phyloP scores from a whole-genome alignment of 1,140 invertebrate species.

The Drosophila equinoxialis region DNA sequence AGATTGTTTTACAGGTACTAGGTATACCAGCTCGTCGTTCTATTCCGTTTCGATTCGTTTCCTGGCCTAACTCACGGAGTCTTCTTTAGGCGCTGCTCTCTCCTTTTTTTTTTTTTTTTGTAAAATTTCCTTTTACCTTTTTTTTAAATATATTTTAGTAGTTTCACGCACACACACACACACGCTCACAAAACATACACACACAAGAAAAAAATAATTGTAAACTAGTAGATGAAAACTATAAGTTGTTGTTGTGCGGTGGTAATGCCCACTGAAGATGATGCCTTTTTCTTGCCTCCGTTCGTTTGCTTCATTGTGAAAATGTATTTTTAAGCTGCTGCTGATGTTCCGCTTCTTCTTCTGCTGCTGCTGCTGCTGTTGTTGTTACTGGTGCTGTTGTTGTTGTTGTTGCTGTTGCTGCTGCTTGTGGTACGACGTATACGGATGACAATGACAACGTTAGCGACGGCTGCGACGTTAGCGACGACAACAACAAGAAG shows the following conservation, averaged over 20 bases:
- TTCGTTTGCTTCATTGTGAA: constrained; percentile 78
- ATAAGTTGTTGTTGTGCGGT: constrained; percentile 20
- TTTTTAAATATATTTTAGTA: constrained; percentile 18
- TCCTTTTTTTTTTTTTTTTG: constrained; percentile 3
- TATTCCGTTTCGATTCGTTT: not conserved
- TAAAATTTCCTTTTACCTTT: not conserved
- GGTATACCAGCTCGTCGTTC: not conserved
- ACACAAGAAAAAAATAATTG: constrained; percentile 22
- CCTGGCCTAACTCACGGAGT: constrained; percentile 3
- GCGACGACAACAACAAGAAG: constrained; percentile 59
- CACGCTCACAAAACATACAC: not conserved
- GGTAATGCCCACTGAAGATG: not conserved
- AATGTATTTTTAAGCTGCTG: constrained; percentile 79
- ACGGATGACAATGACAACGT: constrained; percentile 77
- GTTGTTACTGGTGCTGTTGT: constrained; percentile 27
- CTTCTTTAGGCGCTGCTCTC: not conserved
- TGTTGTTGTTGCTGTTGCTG: constrained; percentile 38
- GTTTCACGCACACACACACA: constrained; percentile 15
- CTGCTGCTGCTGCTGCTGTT: constrained; percentile 42
- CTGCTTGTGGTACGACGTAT: constrained; percentile 33
- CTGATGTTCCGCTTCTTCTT: constrained; percentile 50
- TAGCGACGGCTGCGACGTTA: constrained; percentile 73
- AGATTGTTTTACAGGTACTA: not conserved
- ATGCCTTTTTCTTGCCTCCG: constrained; percentile 61
- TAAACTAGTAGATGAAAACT: constrained; percentile 9